phyloP scores from a whole-genome alignment of 2,888 invertebrate genomes.

The Megalurothrips usitatus region DNA sequence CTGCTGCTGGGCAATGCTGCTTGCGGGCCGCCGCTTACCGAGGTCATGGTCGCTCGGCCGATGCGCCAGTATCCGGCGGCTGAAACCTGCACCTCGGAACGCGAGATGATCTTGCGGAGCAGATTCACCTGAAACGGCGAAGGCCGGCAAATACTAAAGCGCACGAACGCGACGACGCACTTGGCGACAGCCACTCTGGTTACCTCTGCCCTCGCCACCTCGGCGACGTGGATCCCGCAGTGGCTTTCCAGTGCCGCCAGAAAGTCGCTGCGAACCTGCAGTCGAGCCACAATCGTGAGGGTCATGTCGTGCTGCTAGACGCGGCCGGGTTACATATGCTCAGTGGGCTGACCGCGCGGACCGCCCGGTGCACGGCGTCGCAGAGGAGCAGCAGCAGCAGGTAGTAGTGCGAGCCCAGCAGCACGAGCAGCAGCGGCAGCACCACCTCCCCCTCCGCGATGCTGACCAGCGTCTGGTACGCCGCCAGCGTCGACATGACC shows the following conservation, averaged over 20 bases:
- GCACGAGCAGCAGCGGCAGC: background rate
- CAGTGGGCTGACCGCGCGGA: background rate
- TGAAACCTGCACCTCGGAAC: background rate
- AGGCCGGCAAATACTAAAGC: background rate
- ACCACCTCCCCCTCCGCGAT: background rate
- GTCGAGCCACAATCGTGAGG: background rate
- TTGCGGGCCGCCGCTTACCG: background rate
- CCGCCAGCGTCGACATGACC: background rate
- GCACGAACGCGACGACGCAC: background rate
- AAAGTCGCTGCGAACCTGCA: background rate
- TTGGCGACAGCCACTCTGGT: background rate
- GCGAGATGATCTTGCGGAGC: background rate
- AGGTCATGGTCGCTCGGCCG: background rate
- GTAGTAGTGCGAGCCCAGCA: conserved; percentile 3
- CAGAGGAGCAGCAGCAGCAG: conserved; percentile 4
- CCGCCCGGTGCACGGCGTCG: conserved; percentile 11
- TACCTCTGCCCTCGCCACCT: background rate
- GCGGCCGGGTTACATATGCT: background rate
- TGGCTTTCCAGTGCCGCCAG: background rate
- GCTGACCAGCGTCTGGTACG: background rate
- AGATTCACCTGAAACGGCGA: background rate
- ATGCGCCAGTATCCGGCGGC: background rate
- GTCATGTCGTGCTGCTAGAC: background rate
- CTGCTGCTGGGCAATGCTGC: background rate
- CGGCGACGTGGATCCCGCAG: background rate